Percentiles rank a stretch among this genome's conserved stretches.
These are phyloP conservation scores for Chrysodeixis includens DNA, from an alignment of 2,888 invertebrate genomes.

Conservation along the genomic window DNA sequence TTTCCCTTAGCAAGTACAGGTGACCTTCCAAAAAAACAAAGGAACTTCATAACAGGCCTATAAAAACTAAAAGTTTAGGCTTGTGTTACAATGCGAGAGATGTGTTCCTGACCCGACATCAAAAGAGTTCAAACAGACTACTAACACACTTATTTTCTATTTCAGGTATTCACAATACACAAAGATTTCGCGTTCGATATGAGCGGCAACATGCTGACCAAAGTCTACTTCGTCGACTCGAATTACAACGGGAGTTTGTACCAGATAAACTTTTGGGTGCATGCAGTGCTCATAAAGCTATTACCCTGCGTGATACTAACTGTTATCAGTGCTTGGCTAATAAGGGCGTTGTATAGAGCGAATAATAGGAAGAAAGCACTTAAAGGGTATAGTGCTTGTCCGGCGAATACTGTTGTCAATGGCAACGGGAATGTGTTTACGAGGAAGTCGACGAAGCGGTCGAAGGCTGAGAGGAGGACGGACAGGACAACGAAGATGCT, in stretches of 20 bases:
- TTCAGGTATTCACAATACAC: slow-evolving; percentile 84
- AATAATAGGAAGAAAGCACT: slow-evolving; percentile 91
- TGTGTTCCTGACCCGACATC: background rate
- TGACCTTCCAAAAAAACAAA: background rate
- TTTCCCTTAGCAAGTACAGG: background rate
- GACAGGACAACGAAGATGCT: slow-evolving; percentile 97
- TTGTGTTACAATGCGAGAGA: slow-evolving; percentile 11
- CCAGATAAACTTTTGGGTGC: slow-evolving; percentile 94
- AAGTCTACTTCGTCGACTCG: slow-evolving; percentile 87
- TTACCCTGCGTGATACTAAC: slow-evolving; percentile 94
- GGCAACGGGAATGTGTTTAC: slow-evolving; percentile 81
- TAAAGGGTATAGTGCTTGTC: slow-evolving; percentile 85
- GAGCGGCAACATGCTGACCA: slow-evolving; percentile 71
- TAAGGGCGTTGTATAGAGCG: slow-evolving; percentile 92
- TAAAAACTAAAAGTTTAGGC: slow-evolving; percentile 7
- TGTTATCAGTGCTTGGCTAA: slow-evolving; percentile 92
- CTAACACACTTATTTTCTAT: slow-evolving; percentile 43
- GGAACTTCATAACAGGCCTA: background rate
- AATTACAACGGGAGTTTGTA: slow-evolving; percentile 90
- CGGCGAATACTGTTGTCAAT: slow-evolving; percentile 74
- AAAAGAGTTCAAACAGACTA: background rate
- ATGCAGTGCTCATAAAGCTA: slow-evolving; percentile 94
- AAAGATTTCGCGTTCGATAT: slow-evolving; percentile 77
- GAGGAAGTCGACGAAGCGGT: slow-evolving; percentile 79
- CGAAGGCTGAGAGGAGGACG: slow-evolving; percentile 82